Base-by-base conservation (phyloP, 2,797 vertebrate species). In the Dryobates pubescens region DNA sequence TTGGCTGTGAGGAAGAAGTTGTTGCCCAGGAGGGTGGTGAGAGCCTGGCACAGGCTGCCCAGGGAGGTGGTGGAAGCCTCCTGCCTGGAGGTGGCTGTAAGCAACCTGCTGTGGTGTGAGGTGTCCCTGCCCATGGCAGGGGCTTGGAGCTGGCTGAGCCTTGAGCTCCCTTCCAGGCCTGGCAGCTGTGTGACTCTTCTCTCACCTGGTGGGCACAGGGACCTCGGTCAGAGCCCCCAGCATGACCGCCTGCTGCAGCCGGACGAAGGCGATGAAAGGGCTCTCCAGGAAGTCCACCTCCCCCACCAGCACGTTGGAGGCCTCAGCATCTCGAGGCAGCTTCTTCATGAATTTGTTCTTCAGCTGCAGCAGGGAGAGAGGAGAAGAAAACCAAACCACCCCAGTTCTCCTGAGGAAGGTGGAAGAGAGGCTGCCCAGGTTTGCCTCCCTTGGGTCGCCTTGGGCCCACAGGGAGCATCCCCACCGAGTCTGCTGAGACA, bases 311-410 rank as follows among this genome's bases (percentile, higher is more conserved):
- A 99, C 99, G 0, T 99, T 99, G 96, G 99, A 99, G 84, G 99
- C 99, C 96, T 99, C 99, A 0, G 99, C 99, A 7, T 99, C 99
- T 88, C 99, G 98, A 24, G 99, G 99, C 95, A 99, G 95, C 73
- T 99, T 99, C 98, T 99, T 99, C 99, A 99, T 99, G 96, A 99
- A 99, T 95, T 99, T 99, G 94, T 99, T 99, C 98, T 98, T 99
- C 94, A 99, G 97, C 99, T 99, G 88, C 62, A 78, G 49, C 32
- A 18, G 70, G 15, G 29, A 56, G n/a, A 95, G 83, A 81, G 36
- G 80, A 41, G 70, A 59, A 78, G 62, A 23, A 72, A 36, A 36
- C 8, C 36, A 36, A 36, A 36, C 36, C 84, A 88, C 69, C 17
- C 14, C 51, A 51, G 38, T 29, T n/a, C 10, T 72, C 0, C 1